Base-by-base conservation (phyloP, 2,888 invertebrate genomes). In the Lochmaea crataegi region DNA sequence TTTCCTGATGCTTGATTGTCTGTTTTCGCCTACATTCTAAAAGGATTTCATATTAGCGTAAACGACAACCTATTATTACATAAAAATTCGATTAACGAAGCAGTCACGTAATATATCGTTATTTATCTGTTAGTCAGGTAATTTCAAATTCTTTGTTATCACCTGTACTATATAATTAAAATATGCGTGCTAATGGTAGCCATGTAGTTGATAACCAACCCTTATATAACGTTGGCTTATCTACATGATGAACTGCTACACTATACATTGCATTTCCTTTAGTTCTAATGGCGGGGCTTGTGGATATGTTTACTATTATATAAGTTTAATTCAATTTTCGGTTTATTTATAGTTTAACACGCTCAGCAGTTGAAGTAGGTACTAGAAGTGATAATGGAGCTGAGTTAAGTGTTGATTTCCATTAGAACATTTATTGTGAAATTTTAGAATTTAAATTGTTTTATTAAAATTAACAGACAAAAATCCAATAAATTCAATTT, bases 141-240 rank as follows among this genome's bases (percentile, higher is more conserved):
- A 70, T 57, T 61, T 51, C 26, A 64, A 70, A 51, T 70, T 70
- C 64, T 70, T 70, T 70, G 64, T 70, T 70, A 70, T 70, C 70
- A 70, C 70, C 70, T 70, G 45, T 65, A 69, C 63, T 64, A 56
- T 68, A 60, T 64, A 70, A 70, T 70, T 70, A 70, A 70, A 70
- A 70, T 70, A 64, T 70, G 70, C 70, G 70, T 70, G 70, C 64
- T 42, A 56, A 61, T 68, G 68, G 45, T 68, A 42, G 68, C 38
- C 48, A 56, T 65, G 53, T 16, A 57, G 56, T 70, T 70, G 70
- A 70, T 70, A 70, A 70, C 67, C 64, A 64, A 57, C 70, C 70
- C 70, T 69, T 69, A 67, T 67, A 67, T 58, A 41, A 58, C 60
- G 58, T n/a, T 22, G 42, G 60, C 68, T 68, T 68, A 70, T 70